Conservation (phyloP, 2,888 invertebrate genomes). For the Pecten maximus region DNA sequence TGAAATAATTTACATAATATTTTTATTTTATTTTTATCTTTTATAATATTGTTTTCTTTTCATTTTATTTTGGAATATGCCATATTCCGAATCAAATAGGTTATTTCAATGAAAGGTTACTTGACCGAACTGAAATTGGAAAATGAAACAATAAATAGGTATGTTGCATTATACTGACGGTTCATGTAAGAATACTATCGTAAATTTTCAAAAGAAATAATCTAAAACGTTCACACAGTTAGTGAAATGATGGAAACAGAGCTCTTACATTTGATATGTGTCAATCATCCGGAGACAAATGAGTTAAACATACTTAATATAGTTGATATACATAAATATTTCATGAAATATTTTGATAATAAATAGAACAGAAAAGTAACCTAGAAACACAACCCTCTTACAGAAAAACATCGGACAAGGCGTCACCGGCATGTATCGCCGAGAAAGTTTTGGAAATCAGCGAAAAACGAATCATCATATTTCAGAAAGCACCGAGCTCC, state of each 20-base stretch:
- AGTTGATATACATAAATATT: background rate
- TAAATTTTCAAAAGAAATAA: background rate
- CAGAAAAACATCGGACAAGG: background rate
- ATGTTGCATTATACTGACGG: too few species aligned
- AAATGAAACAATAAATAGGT: too few species aligned
- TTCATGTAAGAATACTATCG: too few species aligned
- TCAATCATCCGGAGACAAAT: background rate
- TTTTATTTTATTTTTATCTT: too few species aligned
- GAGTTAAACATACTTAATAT: constrained; percentile 4
- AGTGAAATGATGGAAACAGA: background rate
- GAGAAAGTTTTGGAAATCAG: constrained; percentile 25
- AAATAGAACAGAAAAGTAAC: constrained; percentile 15
- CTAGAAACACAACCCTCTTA: background rate
- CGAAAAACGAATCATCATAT: constrained; percentile 35
- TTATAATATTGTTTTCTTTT: too few species aligned
- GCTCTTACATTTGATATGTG: background rate
- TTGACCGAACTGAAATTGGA: too few species aligned
- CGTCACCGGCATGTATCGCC: constrained; percentile 33
- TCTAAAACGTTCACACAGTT: background rate
- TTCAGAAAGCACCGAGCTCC: constrained; percentile 27
- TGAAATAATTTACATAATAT: too few species aligned
- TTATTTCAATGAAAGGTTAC: too few species aligned
- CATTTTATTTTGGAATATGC: too few species aligned
- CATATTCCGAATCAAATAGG: too few species aligned
- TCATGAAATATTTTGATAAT: constrained; percentile 18